Conservation (phyloP, 2,888 invertebrate species). For the Lutraria lutraria region DNA sequence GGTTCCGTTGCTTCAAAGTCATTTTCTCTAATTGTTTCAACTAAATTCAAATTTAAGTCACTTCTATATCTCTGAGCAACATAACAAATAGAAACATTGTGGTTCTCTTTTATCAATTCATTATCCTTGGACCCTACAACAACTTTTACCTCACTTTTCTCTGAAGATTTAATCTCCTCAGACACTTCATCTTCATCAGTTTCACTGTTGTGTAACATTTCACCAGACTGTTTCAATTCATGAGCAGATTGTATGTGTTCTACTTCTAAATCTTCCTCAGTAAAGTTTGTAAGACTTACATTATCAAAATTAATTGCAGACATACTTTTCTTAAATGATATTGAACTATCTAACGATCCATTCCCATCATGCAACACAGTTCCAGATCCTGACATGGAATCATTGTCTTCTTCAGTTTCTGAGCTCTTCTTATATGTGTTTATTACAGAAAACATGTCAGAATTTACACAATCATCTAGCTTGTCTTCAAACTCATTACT, state of each 20-base stretch:
- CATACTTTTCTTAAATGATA: background rate
- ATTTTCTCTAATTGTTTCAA: background rate
- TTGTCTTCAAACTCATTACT: slow-evolving; percentile 16
- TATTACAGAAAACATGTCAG: background rate
- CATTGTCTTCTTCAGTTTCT: slow-evolving; percentile 2
- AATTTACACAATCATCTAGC: background rate
- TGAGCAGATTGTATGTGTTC: background rate
- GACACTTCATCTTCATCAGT: background rate
- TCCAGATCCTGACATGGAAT: background rate
- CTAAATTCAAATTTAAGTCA: background rate
- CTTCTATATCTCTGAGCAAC: background rate
- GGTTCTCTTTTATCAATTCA: background rate
- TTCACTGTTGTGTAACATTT: background rate
- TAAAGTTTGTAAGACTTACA: background rate
- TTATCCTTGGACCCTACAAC: background rate
- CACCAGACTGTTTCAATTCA: background rate
- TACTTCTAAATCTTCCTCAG: background rate
- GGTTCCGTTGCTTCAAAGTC: background rate
- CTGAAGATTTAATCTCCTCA: background rate
- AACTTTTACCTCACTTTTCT: background rate
- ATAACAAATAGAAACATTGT: background rate
- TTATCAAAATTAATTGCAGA: background rate
- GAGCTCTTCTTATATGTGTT: background rate
- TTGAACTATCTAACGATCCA: background rate
- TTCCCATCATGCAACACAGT: background rate